phyloP scores from a whole-genome alignment of 2,113 vertebrate species.

The Eulemur rufifrons region DNA sequence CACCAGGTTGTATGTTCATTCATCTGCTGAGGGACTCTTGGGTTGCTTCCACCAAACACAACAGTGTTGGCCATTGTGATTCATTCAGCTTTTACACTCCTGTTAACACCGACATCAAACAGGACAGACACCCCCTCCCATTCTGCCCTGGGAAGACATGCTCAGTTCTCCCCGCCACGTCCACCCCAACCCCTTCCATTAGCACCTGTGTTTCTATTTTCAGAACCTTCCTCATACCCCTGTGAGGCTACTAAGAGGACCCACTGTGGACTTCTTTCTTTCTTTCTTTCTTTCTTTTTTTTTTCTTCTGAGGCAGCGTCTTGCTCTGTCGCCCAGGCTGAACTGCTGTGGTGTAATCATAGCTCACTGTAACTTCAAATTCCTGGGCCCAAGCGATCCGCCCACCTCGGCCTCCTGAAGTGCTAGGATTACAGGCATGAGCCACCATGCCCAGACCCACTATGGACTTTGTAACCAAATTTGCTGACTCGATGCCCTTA shows the following conservation, averaged over 20 bases:
- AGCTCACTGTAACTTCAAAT: too few relatives aligned
- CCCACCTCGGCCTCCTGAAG: neutral
- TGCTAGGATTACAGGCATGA: neutral
- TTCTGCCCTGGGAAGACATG: neutral
- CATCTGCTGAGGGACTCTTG: neutral
- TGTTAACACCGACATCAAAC: neutral
- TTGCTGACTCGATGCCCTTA: neutral
- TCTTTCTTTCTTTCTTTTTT: too few relatives aligned
- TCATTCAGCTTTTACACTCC: neutral
- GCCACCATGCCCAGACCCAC: neutral
- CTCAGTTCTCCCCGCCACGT: too few relatives aligned
- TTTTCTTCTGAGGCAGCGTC: too few relatives aligned
- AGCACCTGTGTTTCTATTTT: neutral
- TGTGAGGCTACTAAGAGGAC: neutral
- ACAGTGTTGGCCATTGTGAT: too few relatives aligned
- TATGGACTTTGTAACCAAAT: neutral
- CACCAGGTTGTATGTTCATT: too few relatives aligned
- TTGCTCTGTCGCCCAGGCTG: too few relatives aligned
- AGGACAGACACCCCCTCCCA: accelerated
- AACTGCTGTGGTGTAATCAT: too few relatives aligned
- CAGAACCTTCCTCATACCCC: neutral
- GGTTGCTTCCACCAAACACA: neutral
- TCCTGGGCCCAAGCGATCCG: too few relatives aligned
- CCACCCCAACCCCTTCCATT: too few relatives aligned
- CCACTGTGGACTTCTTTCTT: neutral